phyloP scores from a whole-genome alignment of 2,888 invertebrate species.

The Aricia artaxerxes region DNA sequence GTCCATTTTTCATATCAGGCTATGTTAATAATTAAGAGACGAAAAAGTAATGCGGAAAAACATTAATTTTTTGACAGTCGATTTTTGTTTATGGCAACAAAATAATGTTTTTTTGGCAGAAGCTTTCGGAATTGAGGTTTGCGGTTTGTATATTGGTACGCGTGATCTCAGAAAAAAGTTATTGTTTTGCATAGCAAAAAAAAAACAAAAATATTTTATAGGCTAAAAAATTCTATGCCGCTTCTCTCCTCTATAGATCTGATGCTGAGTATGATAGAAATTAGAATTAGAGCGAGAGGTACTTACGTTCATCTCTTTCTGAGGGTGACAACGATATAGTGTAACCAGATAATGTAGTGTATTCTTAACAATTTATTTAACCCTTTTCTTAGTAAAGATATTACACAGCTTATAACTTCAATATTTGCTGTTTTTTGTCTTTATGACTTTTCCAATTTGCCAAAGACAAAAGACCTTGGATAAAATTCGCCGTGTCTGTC shows the following conservation, averaged over 20 bases:
- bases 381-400: neutral
- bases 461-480: neutral
- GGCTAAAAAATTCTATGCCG: constrained; percentile 16
- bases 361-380: neutral
- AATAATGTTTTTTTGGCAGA: constrained; percentile 3
- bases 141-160: constrained; percentile 19
- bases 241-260: constrained; percentile 17
- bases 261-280: constrained; percentile 18
- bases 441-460: neutral
- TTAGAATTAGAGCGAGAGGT: constrained; percentile 13
- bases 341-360: neutral
- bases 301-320: constrained; percentile 14
- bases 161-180: constrained; percentile 20
- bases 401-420: neutral
- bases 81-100: neutral
- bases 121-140: neutral
- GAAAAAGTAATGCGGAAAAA: neutral
- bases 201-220: constrained; percentile 16
- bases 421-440: no score
- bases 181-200: constrained; percentile 26
- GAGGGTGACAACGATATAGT: constrained; percentile 3
- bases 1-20: constrained; percentile 33
- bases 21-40: constrained; percentile 13
- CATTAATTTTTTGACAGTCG: constrained; percentile 16
- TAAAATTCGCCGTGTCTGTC: neutral